These are phyloP conservation scores for Sclerodermus sp. DNA, from an alignment of 2,888 invertebrate genomes.

Conservation along the genomic window DNA sequence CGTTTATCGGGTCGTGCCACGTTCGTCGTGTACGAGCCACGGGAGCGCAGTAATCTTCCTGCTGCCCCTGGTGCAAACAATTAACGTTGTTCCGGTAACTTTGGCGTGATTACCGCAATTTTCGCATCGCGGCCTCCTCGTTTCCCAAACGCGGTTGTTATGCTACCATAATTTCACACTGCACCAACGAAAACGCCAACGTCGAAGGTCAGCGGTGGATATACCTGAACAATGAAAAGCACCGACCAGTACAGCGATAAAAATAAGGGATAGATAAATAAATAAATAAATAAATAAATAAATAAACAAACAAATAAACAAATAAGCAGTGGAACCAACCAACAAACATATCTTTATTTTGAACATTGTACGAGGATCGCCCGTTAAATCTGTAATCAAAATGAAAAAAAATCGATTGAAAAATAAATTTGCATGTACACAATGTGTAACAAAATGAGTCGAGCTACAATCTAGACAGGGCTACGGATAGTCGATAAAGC, in stretches of 20 bases:
- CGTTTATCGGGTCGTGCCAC: conserved; percentile 32
- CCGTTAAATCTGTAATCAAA: too few relatives aligned
- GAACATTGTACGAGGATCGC: too few relatives aligned
- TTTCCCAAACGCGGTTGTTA: conserved; percentile 10
- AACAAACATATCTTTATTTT: too few relatives aligned
- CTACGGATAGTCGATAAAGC: too few relatives aligned
- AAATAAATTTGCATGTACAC: too few relatives aligned
- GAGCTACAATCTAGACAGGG: too few relatives aligned
- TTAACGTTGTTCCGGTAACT: conserved; percentile 38
- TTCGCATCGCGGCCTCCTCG: conserved; percentile 22
- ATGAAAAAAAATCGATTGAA: too few relatives aligned
- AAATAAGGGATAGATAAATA: too few relatives aligned
- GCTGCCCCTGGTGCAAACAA: conserved; percentile 30
- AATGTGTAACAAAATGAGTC: too few relatives aligned
- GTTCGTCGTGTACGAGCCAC: conserved; percentile 18
- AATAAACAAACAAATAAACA: conserved; percentile 8
- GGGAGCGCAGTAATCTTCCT: conserved; percentile 23
- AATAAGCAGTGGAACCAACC: too few relatives aligned
- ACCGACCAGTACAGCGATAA: conserved; percentile 2
- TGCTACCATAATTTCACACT: conserved; percentile 8
- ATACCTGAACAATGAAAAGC: conserved; percentile 4
- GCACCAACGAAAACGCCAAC: conserved; percentile 4
- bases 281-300: too few relatives aligned
- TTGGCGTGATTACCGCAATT: conserved; percentile 30
- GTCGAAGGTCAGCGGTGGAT: background rate